A percentile compares a stretch with the other conserved stretches of the same genome.
phyloP scores from a whole-genome alignment of 2,797 vertebrate genomes.

The Rhinella marina region DNA sequence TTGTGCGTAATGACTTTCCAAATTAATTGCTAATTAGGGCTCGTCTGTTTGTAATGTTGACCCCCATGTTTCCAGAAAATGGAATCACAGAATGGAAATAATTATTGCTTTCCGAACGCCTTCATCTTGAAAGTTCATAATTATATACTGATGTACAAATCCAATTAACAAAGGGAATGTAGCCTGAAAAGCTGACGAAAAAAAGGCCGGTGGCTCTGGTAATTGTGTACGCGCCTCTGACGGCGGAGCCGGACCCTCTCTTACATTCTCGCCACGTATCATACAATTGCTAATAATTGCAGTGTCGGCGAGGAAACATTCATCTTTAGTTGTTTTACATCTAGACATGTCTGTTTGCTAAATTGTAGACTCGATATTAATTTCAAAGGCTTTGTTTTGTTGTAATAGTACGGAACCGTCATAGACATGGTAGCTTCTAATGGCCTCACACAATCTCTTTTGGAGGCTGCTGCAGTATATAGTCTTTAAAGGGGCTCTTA shows the following conservation, averaged over 20 bases:
- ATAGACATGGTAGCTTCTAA: neutral
- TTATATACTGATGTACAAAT: slow-evolving; percentile 49
- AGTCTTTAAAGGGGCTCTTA: too few relatives aligned
- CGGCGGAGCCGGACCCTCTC: slow-evolving; percentile 11
- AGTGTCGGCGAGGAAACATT: slow-evolving; percentile 9
- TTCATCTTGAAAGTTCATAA: slow-evolving; percentile 51
- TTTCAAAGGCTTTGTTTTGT: neutral
- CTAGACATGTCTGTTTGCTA: slow-evolving; percentile 25
- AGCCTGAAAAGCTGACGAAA: neutral
- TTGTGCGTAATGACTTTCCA: slow-evolving; percentile 20
- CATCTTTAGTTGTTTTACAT: slow-evolving; percentile 19
- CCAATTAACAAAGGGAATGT: slow-evolving; percentile 38
- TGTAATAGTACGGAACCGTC: neutral
- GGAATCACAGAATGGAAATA: slow-evolving; percentile 49
- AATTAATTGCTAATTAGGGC: slow-evolving; percentile 57
- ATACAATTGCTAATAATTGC: slow-evolving; percentile 52
- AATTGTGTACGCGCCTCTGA: slow-evolving; percentile 48
- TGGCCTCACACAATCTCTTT: neutral
- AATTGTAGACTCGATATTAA: slow-evolving; percentile 36
- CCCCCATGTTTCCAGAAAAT: slow-evolving; percentile 42
- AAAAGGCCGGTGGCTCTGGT: neutral
- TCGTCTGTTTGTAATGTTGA: slow-evolving; percentile 44
- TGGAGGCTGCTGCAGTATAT: neutral
- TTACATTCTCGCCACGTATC: slow-evolving; percentile 20
- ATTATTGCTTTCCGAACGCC: slow-evolving; percentile 53